A percentile compares a stretch with the other conserved stretches of the same genome.
These are phyloP conservation scores for Rhinogobius similis DNA, from an alignment of 2,113 vertebrate genomes.

Conservation along the genomic window DNA sequence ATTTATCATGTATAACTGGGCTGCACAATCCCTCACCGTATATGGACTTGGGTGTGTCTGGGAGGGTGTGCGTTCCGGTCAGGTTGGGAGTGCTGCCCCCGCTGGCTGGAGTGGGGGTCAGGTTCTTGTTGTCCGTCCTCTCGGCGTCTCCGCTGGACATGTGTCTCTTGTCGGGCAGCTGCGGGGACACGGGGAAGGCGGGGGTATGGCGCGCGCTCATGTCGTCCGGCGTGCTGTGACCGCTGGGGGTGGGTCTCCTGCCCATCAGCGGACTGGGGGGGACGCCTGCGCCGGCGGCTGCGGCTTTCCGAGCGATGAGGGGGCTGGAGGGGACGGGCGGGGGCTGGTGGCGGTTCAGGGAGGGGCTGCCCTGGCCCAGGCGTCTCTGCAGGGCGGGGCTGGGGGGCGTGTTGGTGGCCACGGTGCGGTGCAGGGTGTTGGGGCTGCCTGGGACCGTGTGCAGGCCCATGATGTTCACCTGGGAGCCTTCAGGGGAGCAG, in stretches of 20 bases:
- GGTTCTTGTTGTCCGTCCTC: slow-evolving; percentile 83
- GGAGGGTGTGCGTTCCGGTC: slow-evolving; percentile 82
- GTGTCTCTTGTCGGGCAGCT: slow-evolving; percentile 87
- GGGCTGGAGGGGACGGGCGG: slow-evolving; percentile 64
- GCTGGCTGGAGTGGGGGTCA: slow-evolving; percentile 71
- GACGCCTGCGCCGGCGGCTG: slow-evolving; percentile 23
- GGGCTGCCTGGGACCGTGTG: slow-evolving; percentile 88
- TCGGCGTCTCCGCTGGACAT: slow-evolving; percentile 86
- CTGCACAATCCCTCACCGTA: slow-evolving; percentile 77
- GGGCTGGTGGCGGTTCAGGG: slow-evolving; percentile 41
- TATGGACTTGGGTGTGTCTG: slow-evolving; percentile 90
- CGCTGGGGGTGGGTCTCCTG: slow-evolving; percentile 59
- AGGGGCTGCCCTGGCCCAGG: slow-evolving; percentile 78
- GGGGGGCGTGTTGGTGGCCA: slow-evolving; percentile 92
- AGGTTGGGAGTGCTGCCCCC: slow-evolving; percentile 77
- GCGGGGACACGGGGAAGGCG: slow-evolving; percentile 79
- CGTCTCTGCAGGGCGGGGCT: slow-evolving; percentile 88
- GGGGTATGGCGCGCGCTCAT: slow-evolving; percentile 85
- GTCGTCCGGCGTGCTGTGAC: slow-evolving; percentile 83
- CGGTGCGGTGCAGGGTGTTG: slow-evolving; percentile 91
- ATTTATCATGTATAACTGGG: background rate
- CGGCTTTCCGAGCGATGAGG: slow-evolving; percentile 57
- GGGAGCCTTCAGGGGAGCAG: slow-evolving; percentile 76
- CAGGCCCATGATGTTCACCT: slow-evolving; percentile 78
- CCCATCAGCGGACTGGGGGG: slow-evolving; percentile 72